Evolutionary conservation across 2,797 vertebrate genomes (phyloP).

Genomic region (Pelochelys cantorii): DNA sequence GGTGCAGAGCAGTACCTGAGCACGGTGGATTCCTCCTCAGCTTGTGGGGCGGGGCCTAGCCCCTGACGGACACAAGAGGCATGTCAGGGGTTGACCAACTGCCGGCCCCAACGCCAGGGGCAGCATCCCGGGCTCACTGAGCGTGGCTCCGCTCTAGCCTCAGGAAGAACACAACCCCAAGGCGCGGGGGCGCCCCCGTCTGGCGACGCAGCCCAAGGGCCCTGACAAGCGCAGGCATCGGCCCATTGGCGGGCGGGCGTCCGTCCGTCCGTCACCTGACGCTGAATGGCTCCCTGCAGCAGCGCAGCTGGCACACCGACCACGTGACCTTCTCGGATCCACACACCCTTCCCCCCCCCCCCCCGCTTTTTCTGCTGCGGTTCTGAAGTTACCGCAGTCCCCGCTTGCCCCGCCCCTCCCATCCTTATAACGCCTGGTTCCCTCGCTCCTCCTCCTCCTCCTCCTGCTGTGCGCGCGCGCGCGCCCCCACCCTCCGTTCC

Average conservation of each 20-base stretch:
- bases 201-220: not conserved
- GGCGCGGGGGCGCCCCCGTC: not conserved
- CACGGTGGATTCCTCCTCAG: no score
- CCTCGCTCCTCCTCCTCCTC: not conserved
- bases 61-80: no score
- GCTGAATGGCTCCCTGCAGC: constrained; percentile 51
- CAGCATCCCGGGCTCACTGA: no score
- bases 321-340: not conserved
- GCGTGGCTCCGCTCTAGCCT: no score
- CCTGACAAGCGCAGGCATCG: not conserved
- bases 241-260: not conserved
- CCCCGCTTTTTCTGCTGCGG: not conserved
- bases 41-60: no score
- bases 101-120: no score
- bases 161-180: no score
- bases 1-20: no score
- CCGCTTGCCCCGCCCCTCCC: not conserved
- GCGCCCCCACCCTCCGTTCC: not conserved
- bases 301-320: not conserved
- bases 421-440: not conserved
- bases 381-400: constrained; percentile 57
- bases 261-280: constrained; percentile 19
- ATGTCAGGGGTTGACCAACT: no score
- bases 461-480: not conserved
- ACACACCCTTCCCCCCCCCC: not conserved